These are phyloP conservation scores for Drosophila nr. perissopoda DNA, from an alignment of 2,888 invertebrate genomes.

Conservation along the genomic window DNA sequence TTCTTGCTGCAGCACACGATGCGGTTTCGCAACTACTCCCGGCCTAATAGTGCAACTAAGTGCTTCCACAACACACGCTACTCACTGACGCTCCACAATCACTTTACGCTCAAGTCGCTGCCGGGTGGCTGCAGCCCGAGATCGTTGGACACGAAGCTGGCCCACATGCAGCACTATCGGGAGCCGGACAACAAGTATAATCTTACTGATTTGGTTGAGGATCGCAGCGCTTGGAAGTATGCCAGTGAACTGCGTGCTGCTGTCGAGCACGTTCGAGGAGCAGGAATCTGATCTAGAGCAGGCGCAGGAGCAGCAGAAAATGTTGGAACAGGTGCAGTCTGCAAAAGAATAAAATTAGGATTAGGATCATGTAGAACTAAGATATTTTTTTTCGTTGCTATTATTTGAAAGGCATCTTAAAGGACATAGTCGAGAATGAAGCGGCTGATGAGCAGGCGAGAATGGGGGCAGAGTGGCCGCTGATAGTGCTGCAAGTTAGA, in stretches of 20 bases:
- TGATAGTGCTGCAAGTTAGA: too few relatives aligned
- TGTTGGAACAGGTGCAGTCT: constrained; percentile 21
- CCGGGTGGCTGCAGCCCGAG: constrained; percentile 71
- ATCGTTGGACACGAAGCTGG: constrained; percentile 50
- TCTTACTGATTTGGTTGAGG: constrained; percentile 44
- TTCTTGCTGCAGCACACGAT: constrained; percentile 95
- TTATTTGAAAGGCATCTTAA: background rate
- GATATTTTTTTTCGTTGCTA: background rate
- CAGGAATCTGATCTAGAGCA: constrained; percentile 42
- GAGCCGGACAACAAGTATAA: constrained; percentile 53
- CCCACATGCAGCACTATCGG: constrained; percentile 71
- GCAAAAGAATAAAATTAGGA: background rate
- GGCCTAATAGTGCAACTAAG: constrained; percentile 94
- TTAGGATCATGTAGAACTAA: background rate
- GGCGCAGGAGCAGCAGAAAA: constrained; percentile 41
- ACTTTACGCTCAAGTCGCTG: constrained; percentile 93
- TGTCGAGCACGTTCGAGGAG: constrained; percentile 44
- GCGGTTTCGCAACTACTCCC: constrained; percentile 93
- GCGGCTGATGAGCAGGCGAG: too few relatives aligned
- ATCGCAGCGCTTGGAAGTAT: constrained; percentile 62
- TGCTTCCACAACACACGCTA: constrained; percentile 95
- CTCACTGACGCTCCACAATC: constrained; percentile 94
- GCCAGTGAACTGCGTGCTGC: constrained; percentile 48
- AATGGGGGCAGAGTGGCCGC: too few relatives aligned
- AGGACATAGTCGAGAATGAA: background rate